These are phyloP conservation scores for Yponomeuta evonymella DNA, from an alignment of 2,888 invertebrate genomes.

Conservation along the genomic window DNA sequence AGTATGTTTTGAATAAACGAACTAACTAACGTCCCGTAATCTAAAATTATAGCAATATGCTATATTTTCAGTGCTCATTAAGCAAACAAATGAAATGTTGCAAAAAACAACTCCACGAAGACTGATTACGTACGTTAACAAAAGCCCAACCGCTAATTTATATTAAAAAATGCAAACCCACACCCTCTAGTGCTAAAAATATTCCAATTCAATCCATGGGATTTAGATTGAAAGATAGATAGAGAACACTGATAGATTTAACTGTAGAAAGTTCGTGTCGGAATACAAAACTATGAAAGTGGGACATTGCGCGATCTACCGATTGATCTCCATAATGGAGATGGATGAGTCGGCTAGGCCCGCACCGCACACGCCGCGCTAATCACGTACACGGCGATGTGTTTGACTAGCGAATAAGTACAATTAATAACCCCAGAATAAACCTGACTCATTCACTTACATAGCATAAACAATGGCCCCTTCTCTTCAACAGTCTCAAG, in stretches of 20 bases:
- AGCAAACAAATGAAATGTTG: too few relatives aligned
- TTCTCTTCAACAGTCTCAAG: conserved; percentile 12
- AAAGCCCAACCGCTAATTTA: too few relatives aligned
- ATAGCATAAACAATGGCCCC: conserved; percentile 12
- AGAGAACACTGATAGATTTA: too few relatives aligned
- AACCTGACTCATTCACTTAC: conserved; percentile 6
- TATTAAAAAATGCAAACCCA: too few relatives aligned
- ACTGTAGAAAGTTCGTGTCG: background rate
- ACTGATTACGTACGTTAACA: too few relatives aligned
- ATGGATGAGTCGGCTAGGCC: background rate
- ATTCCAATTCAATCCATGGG: too few relatives aligned
- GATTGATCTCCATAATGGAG: too few relatives aligned
- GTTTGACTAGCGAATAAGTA: conserved; percentile 2
- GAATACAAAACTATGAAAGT: background rate
- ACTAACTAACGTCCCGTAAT: background rate
- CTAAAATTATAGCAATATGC: background rate
- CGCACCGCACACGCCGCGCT: background rate
- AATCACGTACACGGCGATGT: background rate
- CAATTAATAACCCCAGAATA: conserved; percentile 14
- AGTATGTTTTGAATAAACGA: background rate
- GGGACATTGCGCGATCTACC: too few relatives aligned
- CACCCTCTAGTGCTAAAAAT: too few relatives aligned
- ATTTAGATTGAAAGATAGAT: too few relatives aligned
- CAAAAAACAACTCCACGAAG: too few relatives aligned
- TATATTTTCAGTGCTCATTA: too few relatives aligned